Base-by-base conservation (phyloP, 2,888 invertebrate genomes). In the Callosobruchus maculatus region DNA sequence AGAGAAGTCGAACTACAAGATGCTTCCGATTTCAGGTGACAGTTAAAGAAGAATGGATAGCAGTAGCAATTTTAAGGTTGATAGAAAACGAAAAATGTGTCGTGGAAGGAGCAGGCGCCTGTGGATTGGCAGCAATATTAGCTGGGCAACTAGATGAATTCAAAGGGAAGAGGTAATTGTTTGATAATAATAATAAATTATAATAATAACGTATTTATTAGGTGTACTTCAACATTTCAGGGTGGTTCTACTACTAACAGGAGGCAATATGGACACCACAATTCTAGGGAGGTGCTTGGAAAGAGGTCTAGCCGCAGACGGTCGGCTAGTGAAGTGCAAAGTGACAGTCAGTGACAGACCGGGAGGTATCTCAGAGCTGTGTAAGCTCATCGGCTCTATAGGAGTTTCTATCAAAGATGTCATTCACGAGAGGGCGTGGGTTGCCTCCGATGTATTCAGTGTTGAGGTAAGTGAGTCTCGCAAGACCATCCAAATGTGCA, bases 401-500 rank as follows among this genome's bases (percentile, higher is more conserved):
- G 96, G 96, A 0, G 96, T 96, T 20, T 94, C 94, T 67, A 96
- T 98, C 78, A 98, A 98, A 86, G 98, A 98, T 84, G 97, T 98
- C 75, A 94, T 96, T 87, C 98, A 98, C 85, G 98, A 98, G 85
- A 90, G 98, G 73, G 97, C 98, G 0, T 98, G 97, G 97, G 91
- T 98, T 20, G 93, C 92, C 75, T 92, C 93, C 0, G 97, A 98
- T 85, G 94, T 98, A 71, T 97, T 97, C 85, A 92, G 92, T 79
- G 93, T 93, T 21, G 91, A 92, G 85, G 91, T 90, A 83, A 73
- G 73, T n/a, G n/a, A n/a, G n/a, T n/a, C n/a, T n/a, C n/a, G n/a
- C n/a, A n/a, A n/a, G n/a, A n/a, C n/a, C n/a, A 20, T 4, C 67
- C 20, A 67, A 20, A 4, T 67, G 7, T 7, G 26, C 26, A 4